Evolutionary conservation across 2,888 invertebrate species (phyloP).

Genomic region (Torymus auratus): DNA sequence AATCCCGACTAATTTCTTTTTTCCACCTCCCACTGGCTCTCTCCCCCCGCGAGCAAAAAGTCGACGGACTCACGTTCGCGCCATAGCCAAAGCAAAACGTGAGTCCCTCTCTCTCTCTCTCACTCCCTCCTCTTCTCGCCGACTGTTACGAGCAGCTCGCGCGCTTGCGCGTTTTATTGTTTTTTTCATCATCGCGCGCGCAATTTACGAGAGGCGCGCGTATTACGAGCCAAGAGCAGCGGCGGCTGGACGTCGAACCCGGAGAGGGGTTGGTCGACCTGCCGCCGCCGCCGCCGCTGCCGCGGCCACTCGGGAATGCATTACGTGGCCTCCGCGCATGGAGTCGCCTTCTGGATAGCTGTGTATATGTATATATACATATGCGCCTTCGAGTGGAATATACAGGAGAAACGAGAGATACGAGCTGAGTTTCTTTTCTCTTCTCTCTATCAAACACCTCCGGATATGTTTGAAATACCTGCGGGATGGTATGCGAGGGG

Average conservation of each 20-base stretch:
- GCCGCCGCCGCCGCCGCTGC: not conserved
- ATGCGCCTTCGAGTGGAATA: constrained; percentile 13
- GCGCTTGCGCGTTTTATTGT: constrained; percentile 1
- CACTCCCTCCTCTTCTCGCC: too few species aligned
- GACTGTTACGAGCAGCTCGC: constrained; percentile 6
- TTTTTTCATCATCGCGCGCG: constrained; percentile 40
- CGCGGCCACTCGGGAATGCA: constrained; percentile 45
- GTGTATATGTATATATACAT: not conserved
- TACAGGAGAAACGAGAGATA: constrained; percentile 31
- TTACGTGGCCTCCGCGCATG: constrained; percentile 38
- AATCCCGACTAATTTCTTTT: constrained; percentile 38
- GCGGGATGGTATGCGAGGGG: not conserved
- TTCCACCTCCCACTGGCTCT: not conserved
- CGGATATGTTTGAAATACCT: constrained; percentile 36
- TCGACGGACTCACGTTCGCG: not conserved
- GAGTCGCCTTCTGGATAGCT: not conserved
- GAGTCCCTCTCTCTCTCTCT: not conserved
- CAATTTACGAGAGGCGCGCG: constrained; percentile 52
- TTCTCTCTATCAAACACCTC: constrained; percentile 33
- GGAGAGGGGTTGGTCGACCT: constrained; percentile 52
- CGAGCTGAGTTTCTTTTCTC: constrained; percentile 25
- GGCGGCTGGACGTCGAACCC: constrained; percentile 41
- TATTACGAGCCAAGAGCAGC: constrained; percentile 35
- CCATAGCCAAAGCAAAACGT: constrained; percentile 20
- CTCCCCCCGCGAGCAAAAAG: not conserved